Evolutionary conservation across 2,113 vertebrate genomes (phyloP).

Genomic region (Erpornis zantholeuca): DNA sequence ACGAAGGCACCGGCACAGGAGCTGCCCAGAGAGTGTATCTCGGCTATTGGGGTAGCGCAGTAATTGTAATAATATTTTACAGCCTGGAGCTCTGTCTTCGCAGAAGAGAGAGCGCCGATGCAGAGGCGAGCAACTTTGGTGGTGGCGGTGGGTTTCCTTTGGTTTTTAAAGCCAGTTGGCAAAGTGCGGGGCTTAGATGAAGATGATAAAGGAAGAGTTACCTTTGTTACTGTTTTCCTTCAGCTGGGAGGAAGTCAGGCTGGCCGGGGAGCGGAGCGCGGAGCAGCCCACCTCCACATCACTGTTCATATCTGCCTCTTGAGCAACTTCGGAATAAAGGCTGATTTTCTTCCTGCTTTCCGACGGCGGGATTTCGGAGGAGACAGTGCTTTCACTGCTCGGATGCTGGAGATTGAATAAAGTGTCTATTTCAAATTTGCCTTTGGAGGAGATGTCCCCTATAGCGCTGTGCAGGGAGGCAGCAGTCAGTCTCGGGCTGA

Average conservation of each 20-base stretch:
- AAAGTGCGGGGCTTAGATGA: slow-evolving; percentile 12
- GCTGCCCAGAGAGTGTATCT: background rate
- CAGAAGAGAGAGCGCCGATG: slow-evolving; percentile 33
- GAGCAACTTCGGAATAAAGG: slow-evolving; percentile 91
- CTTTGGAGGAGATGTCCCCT: slow-evolving; percentile 90
- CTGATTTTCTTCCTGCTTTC: slow-evolving; percentile 94
- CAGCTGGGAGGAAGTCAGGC: slow-evolving; percentile 83
- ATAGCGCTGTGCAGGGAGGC: slow-evolving; percentile 90
- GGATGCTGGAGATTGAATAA: slow-evolving; percentile 90
- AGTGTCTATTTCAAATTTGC: slow-evolving; percentile 99
- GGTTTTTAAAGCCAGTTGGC: background rate
- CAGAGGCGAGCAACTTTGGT: background rate
- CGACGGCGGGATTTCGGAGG: slow-evolving; percentile 87
- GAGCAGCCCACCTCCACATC: slow-evolving; percentile 99
- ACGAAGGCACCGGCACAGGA: background rate
- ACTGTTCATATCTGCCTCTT: slow-evolving; percentile 96
- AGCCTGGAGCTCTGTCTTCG: slow-evolving; percentile 34
- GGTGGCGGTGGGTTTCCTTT: background rate
- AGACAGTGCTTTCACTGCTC: slow-evolving; percentile 82
- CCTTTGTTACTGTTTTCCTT: slow-evolving; percentile 98
- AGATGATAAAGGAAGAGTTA: slow-evolving; percentile 61
- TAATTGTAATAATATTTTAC: slow-evolving; percentile 47
- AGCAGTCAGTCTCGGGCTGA: slow-evolving; percentile 94
- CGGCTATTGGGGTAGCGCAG: background rate
- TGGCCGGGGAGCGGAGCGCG: slow-evolving; percentile 87